Evolutionary conservation across 2,888 invertebrate genomes (phyloP).

Genomic region (Geotrupes spiniger): DNA sequence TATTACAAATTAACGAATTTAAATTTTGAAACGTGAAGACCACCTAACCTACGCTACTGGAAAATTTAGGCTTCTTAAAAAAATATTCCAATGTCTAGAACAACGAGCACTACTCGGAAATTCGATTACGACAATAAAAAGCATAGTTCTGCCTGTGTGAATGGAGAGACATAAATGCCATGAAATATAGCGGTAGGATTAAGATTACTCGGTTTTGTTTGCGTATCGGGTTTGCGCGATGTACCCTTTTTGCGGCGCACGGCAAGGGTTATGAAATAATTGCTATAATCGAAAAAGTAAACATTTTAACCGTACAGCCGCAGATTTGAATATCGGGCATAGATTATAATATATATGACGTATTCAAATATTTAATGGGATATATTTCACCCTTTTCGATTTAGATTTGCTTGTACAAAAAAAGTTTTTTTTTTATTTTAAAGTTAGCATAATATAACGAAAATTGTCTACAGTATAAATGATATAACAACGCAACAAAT

Average conservation of each 20-base stretch:
- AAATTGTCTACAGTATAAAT: too few relatives aligned
- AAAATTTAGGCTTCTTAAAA: too few relatives aligned
- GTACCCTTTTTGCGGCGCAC: slow-evolving; percentile 5
- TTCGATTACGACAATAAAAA: too few relatives aligned
- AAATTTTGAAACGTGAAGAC: too few relatives aligned
- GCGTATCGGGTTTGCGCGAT: slow-evolving; percentile 12
- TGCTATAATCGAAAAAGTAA: slow-evolving; percentile 25
- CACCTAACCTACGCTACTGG: too few relatives aligned
- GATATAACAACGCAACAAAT: too few relatives aligned
- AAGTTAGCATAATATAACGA: too few relatives aligned
- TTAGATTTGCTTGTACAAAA: too few relatives aligned
- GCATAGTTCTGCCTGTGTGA: neutral
- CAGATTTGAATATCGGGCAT: slow-evolving; percentile 24
- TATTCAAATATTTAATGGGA: neutral
- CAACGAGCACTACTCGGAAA: too few relatives aligned
- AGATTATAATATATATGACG: slow-evolving; percentile 2
- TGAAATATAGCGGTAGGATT: slow-evolving; percentile 24
- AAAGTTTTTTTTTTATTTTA: too few relatives aligned
- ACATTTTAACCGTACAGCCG: slow-evolving; percentile 24
- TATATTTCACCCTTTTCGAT: neutral
- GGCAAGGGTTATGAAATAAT: slow-evolving; percentile 19
- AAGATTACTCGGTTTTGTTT: slow-evolving; percentile 19
- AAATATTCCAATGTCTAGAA: too few relatives aligned
- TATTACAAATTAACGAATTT: too few relatives aligned
- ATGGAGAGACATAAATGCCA: slow-evolving; percentile 23